These are phyloP conservation scores for Macrobrachium rosenbergii DNA, from an alignment of 1,140 invertebrate species.

Conservation along the genomic window DNA sequence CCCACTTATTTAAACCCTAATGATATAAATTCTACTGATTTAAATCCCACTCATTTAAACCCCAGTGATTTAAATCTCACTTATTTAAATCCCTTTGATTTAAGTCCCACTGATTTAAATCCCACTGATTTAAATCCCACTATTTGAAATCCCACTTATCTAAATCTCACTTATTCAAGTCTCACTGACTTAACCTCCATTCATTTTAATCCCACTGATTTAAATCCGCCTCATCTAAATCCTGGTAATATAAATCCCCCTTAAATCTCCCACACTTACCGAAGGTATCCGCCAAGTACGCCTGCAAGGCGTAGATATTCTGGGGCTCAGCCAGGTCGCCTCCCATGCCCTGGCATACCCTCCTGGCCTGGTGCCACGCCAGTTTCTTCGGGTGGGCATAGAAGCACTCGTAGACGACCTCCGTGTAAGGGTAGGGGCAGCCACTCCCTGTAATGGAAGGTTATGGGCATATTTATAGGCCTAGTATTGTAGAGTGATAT, in stretches of 20 bases:
- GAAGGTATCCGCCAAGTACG: slow-evolving; percentile 20
- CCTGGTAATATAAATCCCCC: slow-evolving; percentile 1
- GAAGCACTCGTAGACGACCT: slow-evolving; percentile 50
- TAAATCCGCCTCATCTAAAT: background rate
- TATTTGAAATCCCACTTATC: too few relatives aligned
- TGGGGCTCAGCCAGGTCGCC: slow-evolving; percentile 40
- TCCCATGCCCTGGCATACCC: slow-evolving; percentile 48
- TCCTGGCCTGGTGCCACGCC: slow-evolving; percentile 30
- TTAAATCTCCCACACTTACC: slow-evolving; percentile 7
- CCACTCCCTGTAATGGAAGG: background rate
- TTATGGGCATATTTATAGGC: background rate
- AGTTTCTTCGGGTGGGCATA: slow-evolving; percentile 49
- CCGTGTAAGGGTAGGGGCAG: slow-evolving; percentile 44
- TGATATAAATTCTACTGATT: too few relatives aligned
- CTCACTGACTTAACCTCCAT: too few relatives aligned
- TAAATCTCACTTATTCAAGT: too few relatives aligned
- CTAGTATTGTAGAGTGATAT: too few relatives aligned
- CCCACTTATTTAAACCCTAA: too few relatives aligned
- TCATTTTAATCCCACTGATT: too few relatives aligned
- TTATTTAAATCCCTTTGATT: too few relatives aligned
- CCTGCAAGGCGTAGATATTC: slow-evolving; percentile 39
- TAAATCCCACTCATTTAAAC: too few relatives aligned
- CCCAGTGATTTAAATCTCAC: too few relatives aligned
- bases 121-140: too few relatives aligned
- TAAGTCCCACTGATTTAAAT: too few relatives aligned